Percentiles rank a stretch among this genome's conserved stretches.
phyloP scores from a whole-genome alignment of 1,140 invertebrate genomes.

The Conopomorpha cramerella region DNA sequence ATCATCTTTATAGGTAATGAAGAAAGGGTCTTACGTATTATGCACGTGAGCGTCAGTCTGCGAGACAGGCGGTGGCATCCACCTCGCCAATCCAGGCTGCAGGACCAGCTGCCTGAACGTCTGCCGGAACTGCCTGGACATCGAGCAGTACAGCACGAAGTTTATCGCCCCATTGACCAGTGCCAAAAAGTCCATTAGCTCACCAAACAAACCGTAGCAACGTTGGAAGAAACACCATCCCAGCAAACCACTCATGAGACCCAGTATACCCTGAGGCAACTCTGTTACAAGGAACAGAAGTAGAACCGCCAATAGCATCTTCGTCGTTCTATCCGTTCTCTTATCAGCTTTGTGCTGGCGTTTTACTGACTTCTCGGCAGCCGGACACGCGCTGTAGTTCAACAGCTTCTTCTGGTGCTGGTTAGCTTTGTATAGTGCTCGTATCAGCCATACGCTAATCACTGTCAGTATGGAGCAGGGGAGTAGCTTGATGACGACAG shows the following conservation, averaged over 20 bases:
- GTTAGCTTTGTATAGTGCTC: slow-evolving; percentile 67
- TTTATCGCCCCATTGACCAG: too few relatives aligned
- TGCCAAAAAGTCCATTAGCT: slow-evolving; percentile 85
- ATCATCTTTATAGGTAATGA: too few relatives aligned
- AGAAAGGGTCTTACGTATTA: too few relatives aligned
- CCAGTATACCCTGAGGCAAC: slow-evolving; percentile 71
- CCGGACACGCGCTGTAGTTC: slow-evolving; percentile 53
- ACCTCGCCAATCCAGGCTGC: too few relatives aligned
- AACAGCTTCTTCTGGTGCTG: slow-evolving; percentile 63
- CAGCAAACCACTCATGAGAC: slow-evolving; percentile 68
- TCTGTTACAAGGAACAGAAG: slow-evolving; percentile 79
- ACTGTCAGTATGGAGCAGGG: slow-evolving; percentile 76
- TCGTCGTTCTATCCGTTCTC: slow-evolving; percentile 81
- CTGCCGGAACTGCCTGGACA: too few relatives aligned
- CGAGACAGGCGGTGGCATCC: too few relatives aligned
- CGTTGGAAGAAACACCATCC: slow-evolving; percentile 70
- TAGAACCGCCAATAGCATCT: slow-evolving; percentile 82
- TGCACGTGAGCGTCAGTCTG: too few relatives aligned
- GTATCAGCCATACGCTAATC: slow-evolving; percentile 75
- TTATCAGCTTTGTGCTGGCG: slow-evolving; percentile 49
- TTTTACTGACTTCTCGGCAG: slow-evolving; percentile 15
- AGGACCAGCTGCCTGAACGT: too few relatives aligned
- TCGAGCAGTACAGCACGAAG: slow-evolving; percentile 88
- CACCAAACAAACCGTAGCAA: slow-evolving; percentile 76
- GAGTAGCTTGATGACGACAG: slow-evolving; percentile 78